Evolutionary conservation across 2,797 vertebrate species (phyloP), one percentile per base, ranked within the genome.

Genomic region (Xenops minutus): DNA sequence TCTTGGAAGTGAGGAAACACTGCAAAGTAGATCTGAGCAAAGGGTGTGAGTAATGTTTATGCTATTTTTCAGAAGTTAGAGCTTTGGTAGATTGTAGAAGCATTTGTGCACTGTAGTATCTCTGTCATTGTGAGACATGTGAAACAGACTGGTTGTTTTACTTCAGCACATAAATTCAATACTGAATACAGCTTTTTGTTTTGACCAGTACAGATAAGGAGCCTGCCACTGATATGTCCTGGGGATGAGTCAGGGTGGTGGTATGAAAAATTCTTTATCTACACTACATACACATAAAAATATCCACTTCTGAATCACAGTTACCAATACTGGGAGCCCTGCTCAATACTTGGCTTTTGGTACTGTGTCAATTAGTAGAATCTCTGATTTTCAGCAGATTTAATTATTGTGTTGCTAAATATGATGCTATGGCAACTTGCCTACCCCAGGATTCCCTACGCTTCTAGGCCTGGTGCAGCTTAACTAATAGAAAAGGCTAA

Each of bases 121-220:
- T 76, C 73, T 89, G 56, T 46, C 64, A 71, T 63, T 94, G 91
- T 74, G 77, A 89, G 67, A 92, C 0, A 2, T 1, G 5, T 93
- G 91, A 89, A 94, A 89, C 1, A 14, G 76, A 59, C 52, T 88
- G 21, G 39, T 89, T 95, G 91, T 95, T 94, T 88, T 59, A 79
- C 37, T 87, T 61, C 51, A 85, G 59, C n/a, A 54, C 48, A 56
- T 73, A 73, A 74, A 79, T 73, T 93, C 83, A 92, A 61, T 88
- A 43, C 48, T 95, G 89, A 96, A 96, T 90, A 83, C 39, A 68
- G 69, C 52, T 84, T 74, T 94, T 89, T 95, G 83, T 92, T 93
- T 86, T 78, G 66, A 48, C 55, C 46, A 37, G 89, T 89, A 88
- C 72, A 89, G 89, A 94, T 91, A 85, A 92, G 82, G 51, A 95